Evolutionary conservation across 2,797 vertebrate species (phyloP), one percentile per base, ranked within the genome.

Genomic region (Dromococcyx pavoninus): DNA sequence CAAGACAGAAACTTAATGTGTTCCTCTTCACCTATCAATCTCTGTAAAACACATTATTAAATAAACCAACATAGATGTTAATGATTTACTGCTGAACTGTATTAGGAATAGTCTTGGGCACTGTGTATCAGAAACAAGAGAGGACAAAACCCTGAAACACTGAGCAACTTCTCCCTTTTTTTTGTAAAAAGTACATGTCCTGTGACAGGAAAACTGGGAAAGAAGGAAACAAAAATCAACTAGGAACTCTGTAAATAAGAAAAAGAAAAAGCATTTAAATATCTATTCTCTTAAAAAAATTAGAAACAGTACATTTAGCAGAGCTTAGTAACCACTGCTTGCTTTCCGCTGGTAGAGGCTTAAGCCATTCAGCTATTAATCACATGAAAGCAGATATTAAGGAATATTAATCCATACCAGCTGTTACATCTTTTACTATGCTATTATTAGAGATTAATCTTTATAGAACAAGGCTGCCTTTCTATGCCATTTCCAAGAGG

Each of bases 401-500:
- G 87, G 96, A 94, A 98, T 97, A 97, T 97, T 98, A 98, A 98
- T 98, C 98, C 97, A 96, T 56, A 92, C 96, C 98, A 98, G 98
- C 97, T 97, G 96, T 97, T 95, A 74, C 94, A 57, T 85, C 92
- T 95, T 96, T 97, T 96, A 97, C 97, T 95, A 93, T 91, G 87
- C 98, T 98, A 98, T 99, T 98, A 98, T 87, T 96, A 86, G 89
- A 98, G 98, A 98, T 99, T 99, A 99, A 94, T 96, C 96, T 96
- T 92, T 78, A 89, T 15, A 91, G 80, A 95, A 96, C 70, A 91
- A 93, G 94, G 80, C 74, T 95, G 95, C 73, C 94, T 97, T 97
- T 97, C 93, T 94, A 85, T 96, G 94, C 72, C 37, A 88, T 93
- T 91, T 96, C 87, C 91, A 95, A 95, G 77, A 86, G 74, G 41